A percentile compares a stretch with the other conserved stretches of the same genome.
Conservation (phyloP, 1,140 invertebrate species). For the Orius insidiosus region DNA sequence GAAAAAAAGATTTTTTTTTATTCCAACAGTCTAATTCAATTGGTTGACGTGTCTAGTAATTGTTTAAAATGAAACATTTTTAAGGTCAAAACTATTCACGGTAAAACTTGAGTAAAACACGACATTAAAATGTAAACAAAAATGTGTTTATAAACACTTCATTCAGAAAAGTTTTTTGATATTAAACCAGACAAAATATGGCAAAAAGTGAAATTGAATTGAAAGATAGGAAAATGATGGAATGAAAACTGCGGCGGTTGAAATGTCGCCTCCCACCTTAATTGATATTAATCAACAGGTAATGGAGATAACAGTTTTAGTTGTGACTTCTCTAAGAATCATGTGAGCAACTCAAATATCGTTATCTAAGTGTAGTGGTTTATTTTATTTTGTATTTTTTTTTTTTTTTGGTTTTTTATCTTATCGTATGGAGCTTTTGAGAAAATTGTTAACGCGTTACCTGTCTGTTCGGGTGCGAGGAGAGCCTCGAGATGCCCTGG, state of each 20-base stretch:
- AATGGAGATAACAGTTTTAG: background rate
- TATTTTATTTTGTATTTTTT: no score
- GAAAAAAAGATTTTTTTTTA: no score
- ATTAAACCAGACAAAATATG: background rate
- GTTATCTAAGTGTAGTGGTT: no score
- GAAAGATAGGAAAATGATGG: no score
- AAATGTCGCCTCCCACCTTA: background rate
- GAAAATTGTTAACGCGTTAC: conserved; percentile 24
- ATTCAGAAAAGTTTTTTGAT: no score
- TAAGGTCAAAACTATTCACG: no score
- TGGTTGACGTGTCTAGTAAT: no score
- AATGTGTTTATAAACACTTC: no score
- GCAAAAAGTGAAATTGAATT: background rate
- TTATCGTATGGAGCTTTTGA: conserved; percentile 4
- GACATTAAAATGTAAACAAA: no score
- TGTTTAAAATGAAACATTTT: no score
- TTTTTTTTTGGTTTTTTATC: background rate
- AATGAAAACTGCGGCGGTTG: background rate
- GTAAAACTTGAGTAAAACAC: background rate
- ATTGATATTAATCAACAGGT: background rate
- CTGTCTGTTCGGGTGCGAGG: conserved; percentile 74
- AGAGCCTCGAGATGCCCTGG: conserved; percentile 81
- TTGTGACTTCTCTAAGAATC: background rate
- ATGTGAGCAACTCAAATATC: no score
- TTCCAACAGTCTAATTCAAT: no score